Evolutionary conservation across 2,888 invertebrate species (phyloP), one percentile per base, ranked within the genome.

Genomic region (Leptinotarsa haldemani): DNA sequence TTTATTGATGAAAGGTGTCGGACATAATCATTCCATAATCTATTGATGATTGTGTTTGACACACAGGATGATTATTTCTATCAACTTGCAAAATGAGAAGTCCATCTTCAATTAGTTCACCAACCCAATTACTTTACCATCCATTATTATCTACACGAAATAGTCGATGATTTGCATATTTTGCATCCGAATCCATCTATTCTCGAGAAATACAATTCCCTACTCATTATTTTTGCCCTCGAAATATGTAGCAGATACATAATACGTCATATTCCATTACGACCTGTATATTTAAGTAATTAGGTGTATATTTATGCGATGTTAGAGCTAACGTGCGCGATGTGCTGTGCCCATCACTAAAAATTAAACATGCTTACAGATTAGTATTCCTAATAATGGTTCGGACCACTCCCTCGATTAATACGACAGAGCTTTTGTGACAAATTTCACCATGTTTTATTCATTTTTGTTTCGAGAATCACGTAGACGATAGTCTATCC

Each of bases 371-470:
- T 75, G 79, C 76, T 77, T 78, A 81, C 79, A 80, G 81, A 81
- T 80, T 81, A 80, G 78, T 79, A 79, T 81, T 79, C 77, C 80
- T 78, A 76, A 78, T 81, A 81, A 79, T 80, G 80, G 78, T 78
- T 77, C 65, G 74, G 71, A 74, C 78, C 81, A 81, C 81, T 77
- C 80, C 81, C 81, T 79, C 81, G 80, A 79, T 80, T 81, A 81
- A 78, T 79, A 78, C 79, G 77, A 81, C 80, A 81, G 78, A 78
- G 78, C 74, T 79, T 79, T 77, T 77, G 76, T 81, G 81, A 81
- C 81, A 81, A 81, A 81, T 81, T 80, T 78, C 77, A 70, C 79
- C 78, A 80, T 80, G 79, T 81, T 81, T 80, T 80, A 80, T 81
- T 80, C 81, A 80, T 80, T 65, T 66, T 53, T 70, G 52, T 70